Evolutionary conservation across 2,797 vertebrate species (phyloP), one percentile per base, ranked within the genome.

Genomic region (Babyrousa celebensis): DNA sequence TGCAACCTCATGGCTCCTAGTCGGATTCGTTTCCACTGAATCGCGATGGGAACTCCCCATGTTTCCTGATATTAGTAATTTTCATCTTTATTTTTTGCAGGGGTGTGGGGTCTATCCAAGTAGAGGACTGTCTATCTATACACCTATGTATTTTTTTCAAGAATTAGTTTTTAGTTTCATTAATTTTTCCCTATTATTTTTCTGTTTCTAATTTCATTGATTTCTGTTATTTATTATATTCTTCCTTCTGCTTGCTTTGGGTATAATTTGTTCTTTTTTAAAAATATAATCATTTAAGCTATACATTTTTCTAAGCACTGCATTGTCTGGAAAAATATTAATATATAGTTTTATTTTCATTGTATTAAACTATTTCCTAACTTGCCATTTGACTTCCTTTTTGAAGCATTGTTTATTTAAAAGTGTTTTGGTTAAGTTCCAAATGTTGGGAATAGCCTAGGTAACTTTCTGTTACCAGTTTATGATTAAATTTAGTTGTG

Each of bases 301-400:
- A 40, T n/a, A 56, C 14, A 65, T 52, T 85, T 10, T 21, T 82
- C 25, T 89, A 75, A 80, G 23, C 0, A 70, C 25, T 72, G 12
- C 62, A 83, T 95, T 93, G 88, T 63, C 10, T 95, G 4, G 15
- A 60, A 85, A 92, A 93, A 40, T 63, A 89, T 78, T 32, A 48
- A 52, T 92, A 21, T 56, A 3, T 89, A 78, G 27, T 79, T 85
- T 72, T 63, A 32, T 60, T 94, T 94, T 95, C 27, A 77, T 85
- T 92, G 3, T 58, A 43, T 80, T 75, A 67, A 85, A 82, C 27
- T 70, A 62, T 68, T 96, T 91, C 43, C 67, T 86, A 36, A 72
- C 54, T 92, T 58, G 32, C 3, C 16, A 18, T 82, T 85, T 95
- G 48, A 78, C 2, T 77, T 74, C 6, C 0, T 36, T 67, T 91